Evolutionary conservation across 1,140 invertebrate species (phyloP).

Genomic region (Ceratina australensis): DNA sequence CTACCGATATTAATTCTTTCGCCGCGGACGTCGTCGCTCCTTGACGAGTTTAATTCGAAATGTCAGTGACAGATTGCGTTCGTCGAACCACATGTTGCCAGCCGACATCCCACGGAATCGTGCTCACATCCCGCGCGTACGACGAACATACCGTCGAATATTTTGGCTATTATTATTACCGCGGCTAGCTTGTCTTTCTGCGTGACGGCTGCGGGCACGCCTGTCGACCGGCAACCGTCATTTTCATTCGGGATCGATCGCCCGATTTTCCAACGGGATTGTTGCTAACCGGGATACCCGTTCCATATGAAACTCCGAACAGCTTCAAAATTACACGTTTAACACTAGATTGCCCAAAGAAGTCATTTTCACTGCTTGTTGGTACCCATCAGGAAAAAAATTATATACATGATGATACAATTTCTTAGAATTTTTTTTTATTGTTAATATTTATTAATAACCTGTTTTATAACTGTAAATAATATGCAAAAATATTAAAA

Average conservation of each 20-base stretch:
- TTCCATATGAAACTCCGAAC: neutral
- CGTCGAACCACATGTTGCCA: slow-evolving; percentile 70
- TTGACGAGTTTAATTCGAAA: slow-evolving; percentile 57
- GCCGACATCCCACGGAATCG: slow-evolving; percentile 56
- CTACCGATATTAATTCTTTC: neutral
- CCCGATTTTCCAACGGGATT: slow-evolving; percentile 14
- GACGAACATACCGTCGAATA: slow-evolving; percentile 54
- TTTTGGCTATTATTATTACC: slow-evolving; percentile 57
- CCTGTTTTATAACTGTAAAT: no score
- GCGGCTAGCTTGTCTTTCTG: slow-evolving; percentile 25
- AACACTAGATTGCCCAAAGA: no score
- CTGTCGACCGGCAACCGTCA: slow-evolving; percentile 1
- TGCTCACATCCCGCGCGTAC: slow-evolving; percentile 37
- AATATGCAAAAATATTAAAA: no score
- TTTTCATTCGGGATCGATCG: slow-evolving; percentile 36
- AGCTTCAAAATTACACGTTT: neutral
- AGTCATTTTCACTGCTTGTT: no score
- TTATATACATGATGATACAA: no score
- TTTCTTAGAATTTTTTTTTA: no score
- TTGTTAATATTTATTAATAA: no score
- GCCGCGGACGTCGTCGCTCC: slow-evolving; percentile 19
- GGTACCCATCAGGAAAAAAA: no score
- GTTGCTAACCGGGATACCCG: neutral
- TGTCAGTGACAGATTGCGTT: slow-evolving; percentile 75
- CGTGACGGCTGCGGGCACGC: slow-evolving; percentile 32